These are phyloP conservation scores for Aleiodes alternator DNA, from an alignment of 2,888 invertebrate species.

Conservation along the genomic window DNA sequence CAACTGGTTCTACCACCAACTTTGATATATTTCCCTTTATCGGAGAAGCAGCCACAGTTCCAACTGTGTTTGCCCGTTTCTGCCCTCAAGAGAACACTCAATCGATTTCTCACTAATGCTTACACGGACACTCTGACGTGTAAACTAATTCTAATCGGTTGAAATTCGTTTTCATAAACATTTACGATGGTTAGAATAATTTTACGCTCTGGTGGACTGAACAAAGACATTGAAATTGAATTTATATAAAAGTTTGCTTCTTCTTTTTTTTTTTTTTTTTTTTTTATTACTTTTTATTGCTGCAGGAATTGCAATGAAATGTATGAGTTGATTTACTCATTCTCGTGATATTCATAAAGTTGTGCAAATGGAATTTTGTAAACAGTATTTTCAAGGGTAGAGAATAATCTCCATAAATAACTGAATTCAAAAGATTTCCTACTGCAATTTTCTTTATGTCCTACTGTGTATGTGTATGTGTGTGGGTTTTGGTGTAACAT, in stretches of 20 bases:
- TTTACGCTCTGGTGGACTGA: background rate
- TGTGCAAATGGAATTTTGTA: background rate
- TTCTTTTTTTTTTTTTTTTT: no score
- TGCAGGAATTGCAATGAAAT: background rate
- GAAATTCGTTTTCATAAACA: conserved; percentile 27
- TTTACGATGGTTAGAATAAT: background rate
- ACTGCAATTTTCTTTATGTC: conserved; percentile 30
- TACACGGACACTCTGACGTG: conserved; percentile 32
- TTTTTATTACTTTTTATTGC: no score
- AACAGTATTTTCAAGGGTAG: conserved; percentile 18
- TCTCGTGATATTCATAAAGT: background rate
- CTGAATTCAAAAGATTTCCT: conserved; percentile 34
- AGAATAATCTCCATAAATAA: conserved; percentile 33
- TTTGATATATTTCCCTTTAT: conserved; percentile 48
- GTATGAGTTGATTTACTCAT: background rate
- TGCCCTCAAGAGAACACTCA: conserved; percentile 35
- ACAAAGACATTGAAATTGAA: background rate
- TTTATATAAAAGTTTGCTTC: no score
- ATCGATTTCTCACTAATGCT: conserved; percentile 48
- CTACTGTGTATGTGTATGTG: conserved; percentile 5
- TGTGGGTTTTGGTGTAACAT: conserved; percentile 41
- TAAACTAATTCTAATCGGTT: conserved; percentile 41
- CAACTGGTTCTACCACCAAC: conserved; percentile 39
- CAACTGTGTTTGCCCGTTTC: conserved; percentile 33
- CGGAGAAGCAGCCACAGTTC: conserved; percentile 17